Percentiles rank a stretch among this genome's conserved stretches.
Conservation (phyloP, 1,140 invertebrate genomes). For the Pseudomyrmex sp. region DNA sequence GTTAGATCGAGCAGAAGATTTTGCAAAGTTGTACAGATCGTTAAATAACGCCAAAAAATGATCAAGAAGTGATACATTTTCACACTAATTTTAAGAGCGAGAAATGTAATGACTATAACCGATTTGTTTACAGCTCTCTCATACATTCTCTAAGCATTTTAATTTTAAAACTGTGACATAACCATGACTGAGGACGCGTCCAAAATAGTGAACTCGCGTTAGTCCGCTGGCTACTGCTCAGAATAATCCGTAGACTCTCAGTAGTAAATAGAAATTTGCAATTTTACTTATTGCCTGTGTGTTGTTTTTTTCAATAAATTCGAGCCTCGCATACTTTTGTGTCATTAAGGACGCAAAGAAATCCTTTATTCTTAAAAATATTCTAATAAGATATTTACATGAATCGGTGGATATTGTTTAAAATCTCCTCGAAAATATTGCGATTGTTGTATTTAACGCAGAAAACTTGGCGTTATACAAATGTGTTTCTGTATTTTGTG, state of each 20-base stretch:
- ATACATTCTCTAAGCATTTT: slow-evolving; percentile 6
- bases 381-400: too few species aligned
- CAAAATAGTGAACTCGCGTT: slow-evolving; percentile 15
- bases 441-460: not conserved
- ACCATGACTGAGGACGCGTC: not conserved
- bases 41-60: not conserved
- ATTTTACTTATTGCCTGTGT: not conserved
- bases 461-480: not conserved
- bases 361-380: too few species aligned
- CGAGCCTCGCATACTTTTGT: too few species aligned
- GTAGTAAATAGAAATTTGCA: not conserved
- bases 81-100: not conserved
- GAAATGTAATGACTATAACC: not conserved
- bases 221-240: not conserved
- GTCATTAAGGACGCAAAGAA: too few species aligned
- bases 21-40: not conserved
- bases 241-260: not conserved
- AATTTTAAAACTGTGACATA: slow-evolving; percentile 47
- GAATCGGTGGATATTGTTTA: not conserved
- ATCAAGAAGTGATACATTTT: not conserved
- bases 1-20: not conserved
- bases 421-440: not conserved
- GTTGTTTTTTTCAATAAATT: too few species aligned
- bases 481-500: not conserved
- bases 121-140: not conserved